Evolutionary conservation across 2,113 vertebrate genomes (phyloP).

Genomic region (Cyanoramphus novaezelandiae): DNA sequence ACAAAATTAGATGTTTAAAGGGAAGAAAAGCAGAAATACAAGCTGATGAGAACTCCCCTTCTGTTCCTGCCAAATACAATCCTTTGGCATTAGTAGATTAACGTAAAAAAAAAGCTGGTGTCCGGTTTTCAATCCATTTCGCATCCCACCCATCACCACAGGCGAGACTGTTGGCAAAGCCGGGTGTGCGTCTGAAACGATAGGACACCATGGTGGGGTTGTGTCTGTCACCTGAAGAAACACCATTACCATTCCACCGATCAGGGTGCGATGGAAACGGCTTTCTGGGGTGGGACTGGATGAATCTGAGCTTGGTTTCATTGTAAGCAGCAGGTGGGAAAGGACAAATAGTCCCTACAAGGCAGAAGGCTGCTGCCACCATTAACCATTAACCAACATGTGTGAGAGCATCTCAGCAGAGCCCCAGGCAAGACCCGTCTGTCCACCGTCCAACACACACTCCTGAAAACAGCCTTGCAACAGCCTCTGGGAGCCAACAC

Average conservation of each 20-base stretch:
- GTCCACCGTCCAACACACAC: rapidly evolving
- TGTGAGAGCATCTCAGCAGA: neutral
- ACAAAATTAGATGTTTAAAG: neutral
- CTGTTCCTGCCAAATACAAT: neutral
- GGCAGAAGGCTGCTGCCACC: neutral
- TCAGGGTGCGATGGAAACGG: neutral
- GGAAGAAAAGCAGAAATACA: constrained; percentile 24
- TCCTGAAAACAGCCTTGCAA: neutral
- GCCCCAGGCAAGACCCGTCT: neutral
- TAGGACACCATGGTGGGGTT: neutral
- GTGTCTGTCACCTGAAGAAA: neutral
- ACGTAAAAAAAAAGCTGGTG: neutral
- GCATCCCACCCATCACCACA: neutral
- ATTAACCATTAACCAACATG: neutral
- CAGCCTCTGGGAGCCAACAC: neutral
- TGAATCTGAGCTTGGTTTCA: neutral
- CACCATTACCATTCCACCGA: neutral
- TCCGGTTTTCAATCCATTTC: neutral
- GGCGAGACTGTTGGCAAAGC: neutral
- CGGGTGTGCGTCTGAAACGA: neutral
- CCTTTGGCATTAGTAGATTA: constrained; percentile 36
- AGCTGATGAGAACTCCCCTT: constrained; percentile 13
- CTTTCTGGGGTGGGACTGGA: neutral
- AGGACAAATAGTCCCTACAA: neutral
- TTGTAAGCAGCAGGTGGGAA: neutral